Base-by-base conservation (phyloP, 2,797 vertebrate genomes). In the Ctenochaetus hawaiiensis region DNA sequence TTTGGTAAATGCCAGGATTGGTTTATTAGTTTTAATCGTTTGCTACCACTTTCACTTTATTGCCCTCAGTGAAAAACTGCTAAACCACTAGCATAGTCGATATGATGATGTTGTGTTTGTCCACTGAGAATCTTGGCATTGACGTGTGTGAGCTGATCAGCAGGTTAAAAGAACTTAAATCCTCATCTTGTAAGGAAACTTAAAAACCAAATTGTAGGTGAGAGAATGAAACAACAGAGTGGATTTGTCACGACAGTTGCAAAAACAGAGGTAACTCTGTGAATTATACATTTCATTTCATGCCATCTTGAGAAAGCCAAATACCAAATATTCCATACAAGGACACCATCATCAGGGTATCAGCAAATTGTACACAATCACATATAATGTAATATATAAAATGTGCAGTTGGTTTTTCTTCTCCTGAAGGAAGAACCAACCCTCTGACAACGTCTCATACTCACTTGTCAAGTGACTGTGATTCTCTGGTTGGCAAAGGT, bases 321-420 rank as follows among this genome's bases (percentile, higher is more conserved):
- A 94, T 92, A 94, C 90, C 93, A 92, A 94, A 92, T 90, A 94
- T 92, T 93, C 92, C 92, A 94, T 92, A 94, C 90, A 93, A 89
- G 85, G 93, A 93, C 92, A 92, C 92, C 91, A 87, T 91, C 92
- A 85, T 94, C 90, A 91, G 91, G 91, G 92, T 88, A 92, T 95
- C 92, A 91, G 92, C 91, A 93, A 95, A 90, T 91, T 91, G 89
- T 93, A 95, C 93, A 94, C 91, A 93, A 94, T 93, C 93, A 94
- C 92, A 89, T 91, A 88, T 88, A 92, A 93, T 93, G 90, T 92
- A 89, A 91, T 94, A 94, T 94, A 94, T 91, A 93, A 95, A 94
- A 94, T 91, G 93, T 93, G 87, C 87, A 74, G 84, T 88, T 90
- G 87, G 79, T 74, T 86, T 81, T 73, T 81, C 75, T 88, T 83